Evolutionary conservation across 2,888 invertebrate genomes (phyloP), one percentile per base, ranked within the genome.

Genomic region (Drosophila limbata): DNA sequence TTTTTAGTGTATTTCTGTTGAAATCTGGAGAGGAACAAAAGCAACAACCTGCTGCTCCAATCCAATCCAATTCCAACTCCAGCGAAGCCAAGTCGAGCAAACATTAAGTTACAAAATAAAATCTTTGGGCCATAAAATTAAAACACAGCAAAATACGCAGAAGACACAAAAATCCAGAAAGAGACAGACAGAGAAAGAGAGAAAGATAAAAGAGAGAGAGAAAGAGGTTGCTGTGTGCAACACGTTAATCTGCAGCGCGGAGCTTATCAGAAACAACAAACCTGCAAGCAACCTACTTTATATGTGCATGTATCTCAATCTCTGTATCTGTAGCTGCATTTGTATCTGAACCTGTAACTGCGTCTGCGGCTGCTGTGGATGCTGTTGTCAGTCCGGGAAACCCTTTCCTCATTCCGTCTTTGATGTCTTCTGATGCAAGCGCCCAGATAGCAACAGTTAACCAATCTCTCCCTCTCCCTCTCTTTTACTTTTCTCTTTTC

Each of bases 101-200:
- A 86, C 84, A 88, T 84, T 84, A 88, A 86, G 84, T 84, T 73
- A 88, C 87, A 86, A 88, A 86, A 84, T 84, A 88, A 84, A 83
- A 81, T 84, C 87, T 86, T 70, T 88, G 89, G 79, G 56, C 85
- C 89, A 87, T 84, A 84, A 84, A 89, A 89, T 81, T 76, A 84
- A 84, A 73, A 79, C 79, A 50, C 70, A 89, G 71, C 75, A 67
- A 71, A 74, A 81, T 81, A 81, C 84, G 77, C 64, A 84, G 79
- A 73, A 64, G 42, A 55, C 33, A 52, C 52, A 55, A 50, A 45
- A 17, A 42, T 21, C 44, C 8, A 42, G 35, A 4, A 4, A 44
- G 45, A 19, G 47, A 31, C 44, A 70, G 17, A 73, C 11, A 42
- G 25, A 48, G 28, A 47, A n/a, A 28, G 19, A 28, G 37, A 35